These are phyloP conservation scores for Ips nitidus DNA, from an alignment of 1,140 invertebrate species.

Conservation along the genomic window DNA sequence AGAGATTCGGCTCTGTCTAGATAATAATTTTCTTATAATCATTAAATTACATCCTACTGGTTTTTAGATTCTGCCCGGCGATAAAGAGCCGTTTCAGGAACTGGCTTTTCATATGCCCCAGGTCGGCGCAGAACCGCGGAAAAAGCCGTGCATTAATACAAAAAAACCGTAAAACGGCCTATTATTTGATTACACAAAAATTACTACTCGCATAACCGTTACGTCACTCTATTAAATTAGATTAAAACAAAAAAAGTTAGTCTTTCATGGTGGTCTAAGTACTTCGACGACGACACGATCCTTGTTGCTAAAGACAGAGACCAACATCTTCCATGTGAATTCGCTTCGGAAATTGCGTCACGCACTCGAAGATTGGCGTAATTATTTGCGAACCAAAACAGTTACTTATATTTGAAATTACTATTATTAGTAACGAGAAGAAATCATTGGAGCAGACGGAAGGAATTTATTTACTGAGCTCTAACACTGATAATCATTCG, in stretches of 20 bases:
- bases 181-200: constrained; percentile 2
- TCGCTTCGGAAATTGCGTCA: constrained; percentile 4
- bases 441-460: neutral
- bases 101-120: neutral
- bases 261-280: constrained; percentile 3
- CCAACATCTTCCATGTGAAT: neutral
- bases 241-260: constrained; percentile 3
- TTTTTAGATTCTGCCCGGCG: neutral
- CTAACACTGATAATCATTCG: neutral
- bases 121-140: neutral
- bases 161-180: neutral
- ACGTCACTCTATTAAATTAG: constrained; percentile 2
- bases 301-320: constrained; percentile 1
- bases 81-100: neutral
- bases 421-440: constrained; percentile 1
- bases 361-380: neutral
- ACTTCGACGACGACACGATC: neutral
- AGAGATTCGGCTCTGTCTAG: too few relatives aligned
- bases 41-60: neutral
- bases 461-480: neutral
- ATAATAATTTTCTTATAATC: neutral
- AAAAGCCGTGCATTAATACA: neutral
- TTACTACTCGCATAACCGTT: neutral
- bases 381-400: constrained; percentile 2
- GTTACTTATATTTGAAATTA: constrained; percentile 5